Base-by-base conservation (phyloP, 2,797 vertebrate species). In the Pristis pectinata region DNA sequence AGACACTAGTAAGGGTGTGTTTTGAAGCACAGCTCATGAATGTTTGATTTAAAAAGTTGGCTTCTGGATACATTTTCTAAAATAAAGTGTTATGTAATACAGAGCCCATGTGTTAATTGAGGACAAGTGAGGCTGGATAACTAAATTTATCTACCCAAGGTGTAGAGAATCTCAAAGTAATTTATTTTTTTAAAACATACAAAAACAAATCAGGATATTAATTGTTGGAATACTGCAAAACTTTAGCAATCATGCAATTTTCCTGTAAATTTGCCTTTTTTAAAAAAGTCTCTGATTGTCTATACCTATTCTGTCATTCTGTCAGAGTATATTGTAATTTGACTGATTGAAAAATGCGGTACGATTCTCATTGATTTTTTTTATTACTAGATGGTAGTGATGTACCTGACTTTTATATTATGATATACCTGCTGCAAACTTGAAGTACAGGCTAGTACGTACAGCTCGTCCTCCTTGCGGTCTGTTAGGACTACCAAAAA, bases 241-340 rank as follows among this genome's bases (percentile, higher is more conserved):
- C 44, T 15, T 94, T 30, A 76, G 67, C 27, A 76, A 94, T 76
- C 92, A 94, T 74, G 92, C 67, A 94, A 93, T 34, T 94, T 94
- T 94, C 92, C 92, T 94, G 27, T 49, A 94, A 76, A 67, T 76
- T 94, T 94, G 70, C 92, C 70, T 67, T 91, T 91, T 91, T 37
- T 17, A 34, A 74, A 49, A 49, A 30, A 64, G 74, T 93, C 49
- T 74, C 13, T 94, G 70, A 64, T 93, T 93, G 19, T 70, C 30
- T 67, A 15, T 72, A 93, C 67, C 44, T 41, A 37, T 24, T 72
- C 44, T 93, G 61, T 70, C 41, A 17, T 41, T 72, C 67, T 56
- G 5, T 94, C 67, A 56, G 44, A 93, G 30, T 76, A 56, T 34
- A 53, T 94, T 94, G 70, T 94, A 34, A 94, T 76, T 49, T 72